Conservation (phyloP, 2,888 invertebrate genomes). For the Drosophila pegasa region DNA sequence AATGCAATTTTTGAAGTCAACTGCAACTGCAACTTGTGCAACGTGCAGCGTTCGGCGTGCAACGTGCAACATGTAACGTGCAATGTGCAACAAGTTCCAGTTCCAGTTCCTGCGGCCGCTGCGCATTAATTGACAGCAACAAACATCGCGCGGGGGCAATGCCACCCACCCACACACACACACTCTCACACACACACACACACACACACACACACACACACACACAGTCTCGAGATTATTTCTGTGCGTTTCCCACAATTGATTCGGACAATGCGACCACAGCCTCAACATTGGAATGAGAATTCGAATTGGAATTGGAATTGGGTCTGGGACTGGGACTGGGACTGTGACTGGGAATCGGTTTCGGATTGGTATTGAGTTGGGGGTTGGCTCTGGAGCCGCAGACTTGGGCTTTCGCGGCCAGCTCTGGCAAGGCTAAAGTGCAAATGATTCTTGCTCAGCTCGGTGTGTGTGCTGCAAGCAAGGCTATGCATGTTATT, state of each 20-base stretch:
- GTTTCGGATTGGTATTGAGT: slow-evolving; percentile 52
- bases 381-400: slow-evolving; percentile 12
- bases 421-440: slow-evolving; percentile 46
- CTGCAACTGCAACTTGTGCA: slow-evolving; percentile 53
- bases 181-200: slow-evolving; percentile 35
- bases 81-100: slow-evolving; percentile 64
- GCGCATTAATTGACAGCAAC: slow-evolving; percentile 77
- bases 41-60: slow-evolving; percentile 22
- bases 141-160: slow-evolving; percentile 70
- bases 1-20: slow-evolving; percentile 47
- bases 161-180: slow-evolving; percentile 66
- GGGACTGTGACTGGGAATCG: slow-evolving; percentile 1
- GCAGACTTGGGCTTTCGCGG: slow-evolving; percentile 19
- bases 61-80: slow-evolving; percentile 45
- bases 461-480: slow-evolving; percentile 7
- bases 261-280: slow-evolving; percentile 74
- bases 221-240: slow-evolving; percentile 59
- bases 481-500: not conserved
- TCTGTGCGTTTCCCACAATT: slow-evolving; percentile 77
- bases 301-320: slow-evolving; percentile 7
- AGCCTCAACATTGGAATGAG: slow-evolving; percentile 29
- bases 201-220: slow-evolving; percentile 10
- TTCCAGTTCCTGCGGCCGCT: slow-evolving; percentile 68
- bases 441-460: slow-evolving; percentile 66
- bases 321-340: slow-evolving; percentile 3